Conservation (phyloP, 2,888 invertebrate genomes). For the Mythimna impura region DNA sequence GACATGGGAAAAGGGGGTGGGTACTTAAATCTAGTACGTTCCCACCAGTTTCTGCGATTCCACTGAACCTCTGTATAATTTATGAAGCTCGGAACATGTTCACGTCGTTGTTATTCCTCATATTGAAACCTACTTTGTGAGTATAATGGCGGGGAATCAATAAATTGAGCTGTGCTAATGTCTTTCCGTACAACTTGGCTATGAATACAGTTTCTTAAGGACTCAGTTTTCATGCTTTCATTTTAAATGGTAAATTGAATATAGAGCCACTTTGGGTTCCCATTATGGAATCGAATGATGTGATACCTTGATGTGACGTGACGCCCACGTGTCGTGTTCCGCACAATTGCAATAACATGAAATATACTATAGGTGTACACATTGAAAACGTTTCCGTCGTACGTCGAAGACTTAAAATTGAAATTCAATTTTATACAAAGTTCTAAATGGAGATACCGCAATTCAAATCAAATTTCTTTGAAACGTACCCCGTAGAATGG, state of each 20-base stretch:
- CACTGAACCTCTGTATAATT: conserved; percentile 50
- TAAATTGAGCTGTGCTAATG: conserved; percentile 43
- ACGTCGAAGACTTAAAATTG: conserved; percentile 59
- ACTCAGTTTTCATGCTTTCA: conserved; percentile 16
- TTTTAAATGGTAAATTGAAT: conserved; percentile 75
- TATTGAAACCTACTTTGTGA: conserved; percentile 44
- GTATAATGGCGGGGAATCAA: conserved; percentile 50
- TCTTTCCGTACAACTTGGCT: conserved; percentile 41
- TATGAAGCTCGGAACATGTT: conserved; percentile 53
- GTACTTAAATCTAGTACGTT: conserved; percentile 35
- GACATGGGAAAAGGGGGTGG: conserved; percentile 11
- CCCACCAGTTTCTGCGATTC: conserved; percentile 34
- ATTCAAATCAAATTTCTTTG: conserved; percentile 64
- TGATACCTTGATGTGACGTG: conserved; percentile 64
- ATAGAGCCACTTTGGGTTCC: conserved; percentile 69
- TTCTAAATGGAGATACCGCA: conserved; percentile 62
- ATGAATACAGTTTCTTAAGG: conserved; percentile 39
- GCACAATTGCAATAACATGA: conserved; percentile 61
- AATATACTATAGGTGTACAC: conserved; percentile 45
- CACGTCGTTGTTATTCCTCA: conserved; percentile 42
- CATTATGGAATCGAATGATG: conserved; percentile 69
- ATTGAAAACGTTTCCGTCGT: conserved; percentile 50
- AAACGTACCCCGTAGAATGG: conserved; percentile 50
- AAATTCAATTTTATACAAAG: conserved; percentile 68
- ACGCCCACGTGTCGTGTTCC: conserved; percentile 55